Evolutionary conservation across 2,888 invertebrate genomes (phyloP), one percentile per base, ranked within the genome.

Genomic region (Microctonus hyperodae): DNA sequence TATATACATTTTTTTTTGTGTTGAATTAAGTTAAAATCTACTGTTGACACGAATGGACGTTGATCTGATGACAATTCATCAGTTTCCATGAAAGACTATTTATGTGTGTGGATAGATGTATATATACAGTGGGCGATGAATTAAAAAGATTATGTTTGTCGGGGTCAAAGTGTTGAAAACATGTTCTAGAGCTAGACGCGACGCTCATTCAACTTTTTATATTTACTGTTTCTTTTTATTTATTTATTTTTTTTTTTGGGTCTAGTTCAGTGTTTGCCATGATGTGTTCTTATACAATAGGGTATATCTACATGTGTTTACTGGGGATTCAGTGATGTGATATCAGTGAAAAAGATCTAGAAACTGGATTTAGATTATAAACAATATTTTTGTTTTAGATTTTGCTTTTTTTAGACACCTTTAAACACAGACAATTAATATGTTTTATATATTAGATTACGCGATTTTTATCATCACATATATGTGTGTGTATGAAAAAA

Each of bases 171-270:
- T 22, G 51, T 51, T 51, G 23, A 23, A 23, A 51, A 51, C 51
- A 25, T 51, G 25, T 22, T 51, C n/a, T 22, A 23, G 25, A 35
- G 33, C 50, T n/a, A 58, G 50, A 57, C 44, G 51, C 64, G 50
- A 57, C 44, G 51, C 64, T 51, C 64, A 64, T 64, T 64, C 64
- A 64, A 25, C 35, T 64, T 64, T 64, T 33, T 20, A 13, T 23
- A 33, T 25, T 37, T 25, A 62, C 33, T 55, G 62, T 37, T 31
- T 40, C 37, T 16, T 23, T 4, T 50, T 48, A 57, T 53, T 23
- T 33, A 16, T 57, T 22, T n/a, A 50, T 16, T 55, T 56, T 48
- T 20, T 37, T 50, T 50, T 23, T 22, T 51, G 51, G 44, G 16
- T 44, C 44, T 44, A 44, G 16, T 44, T 20, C 9, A 16, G 44